These are phyloP conservation scores for Drosophila tripunctata DNA, from an alignment of 2,888 invertebrate species.

Conservation along the genomic window DNA sequence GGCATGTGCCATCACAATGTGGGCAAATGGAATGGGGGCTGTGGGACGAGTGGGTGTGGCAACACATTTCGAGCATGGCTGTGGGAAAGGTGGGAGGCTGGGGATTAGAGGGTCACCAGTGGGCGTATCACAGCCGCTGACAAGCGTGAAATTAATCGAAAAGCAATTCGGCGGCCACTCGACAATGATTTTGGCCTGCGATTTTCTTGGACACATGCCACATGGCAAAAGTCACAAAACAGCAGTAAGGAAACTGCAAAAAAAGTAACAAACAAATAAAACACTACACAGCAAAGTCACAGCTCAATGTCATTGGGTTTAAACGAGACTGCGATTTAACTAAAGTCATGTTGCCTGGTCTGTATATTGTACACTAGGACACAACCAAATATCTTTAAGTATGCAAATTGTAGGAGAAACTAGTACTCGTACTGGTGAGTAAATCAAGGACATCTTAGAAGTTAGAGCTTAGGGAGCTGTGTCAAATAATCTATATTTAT, in stretches of 20 bases:
- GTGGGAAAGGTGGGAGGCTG: background rate
- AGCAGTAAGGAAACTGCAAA: too few relatives aligned
- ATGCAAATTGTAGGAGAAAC: too few relatives aligned
- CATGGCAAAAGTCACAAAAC: slow-evolving; percentile 26
- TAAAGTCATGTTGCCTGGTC: background rate
- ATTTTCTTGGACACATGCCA: slow-evolving; percentile 44
- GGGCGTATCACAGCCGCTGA: slow-evolving; percentile 75
- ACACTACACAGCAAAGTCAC: background rate
- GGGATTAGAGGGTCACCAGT: slow-evolving; percentile 24
- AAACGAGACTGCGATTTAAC: background rate
- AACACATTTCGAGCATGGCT: too few relatives aligned
- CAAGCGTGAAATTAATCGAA: slow-evolving; percentile 80
- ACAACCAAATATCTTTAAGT: background rate
- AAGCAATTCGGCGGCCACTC: slow-evolving; percentile 69
- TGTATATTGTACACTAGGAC: too few relatives aligned
- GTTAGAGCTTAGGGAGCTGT: too few relatives aligned
- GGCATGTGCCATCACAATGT: slow-evolving; percentile 11
- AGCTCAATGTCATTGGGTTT: background rate
- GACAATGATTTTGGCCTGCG: slow-evolving; percentile 5
- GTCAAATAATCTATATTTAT: too few relatives aligned
- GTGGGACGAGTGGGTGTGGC: background rate
- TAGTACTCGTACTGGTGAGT: too few relatives aligned
- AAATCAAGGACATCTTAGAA: too few relatives aligned
- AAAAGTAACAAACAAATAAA: too few relatives aligned
- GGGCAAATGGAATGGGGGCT: too few relatives aligned